Evolutionary conservation across 1,140 invertebrate genomes (phyloP), one percentile per base, ranked within the genome.

Genomic region (Nasonia giraulti): DNA sequence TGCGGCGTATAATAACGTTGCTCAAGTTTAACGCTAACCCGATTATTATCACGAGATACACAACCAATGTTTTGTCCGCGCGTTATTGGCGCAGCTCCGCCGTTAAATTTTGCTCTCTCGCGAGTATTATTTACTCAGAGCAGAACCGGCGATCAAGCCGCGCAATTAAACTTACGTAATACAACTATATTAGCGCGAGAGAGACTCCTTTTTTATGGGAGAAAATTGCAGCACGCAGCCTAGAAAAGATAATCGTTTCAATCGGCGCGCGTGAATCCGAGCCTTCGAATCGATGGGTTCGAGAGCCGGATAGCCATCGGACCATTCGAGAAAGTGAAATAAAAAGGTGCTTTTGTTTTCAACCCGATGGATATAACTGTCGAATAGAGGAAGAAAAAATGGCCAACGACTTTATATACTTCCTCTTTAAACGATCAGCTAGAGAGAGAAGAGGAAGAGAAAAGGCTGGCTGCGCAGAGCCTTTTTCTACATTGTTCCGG

Each of bases 401-500:
- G 76, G n/a, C 33, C 71, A 50, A 81, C 66, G 55, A 47, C 55
- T 75, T 78, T 82, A 73, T 37, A 37, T 37, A 44, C 76, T 78
- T 82, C 75, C 68, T 82, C 80, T 69, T 80, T 40, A 79, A 85
- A 85, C 62, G 80, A 82, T 77, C 80, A 62, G 55, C 55, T 12
- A 50, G 12, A n/a, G 14, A 55, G 50, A 55, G 44, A 62, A 80
- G 81, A 17, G 68, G 74, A 40, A 68, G 17, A 80, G 81, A 83
- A 83, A 83, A 17, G 68, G 66, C 37, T 62, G 33, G 33, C 27
- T 11, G 2, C 14, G 55, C 20, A 37, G 33, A 73, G 4, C 73
- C 69, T 76, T 81, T 81, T 77, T 77, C 79, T 85, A 80, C 84
- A 81, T 85, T 82, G 76, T 83, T 83, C 85, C 62, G 8, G 77